Conservation (phyloP, 1,140 invertebrate genomes). For the Temnothorax curvispinosus region DNA sequence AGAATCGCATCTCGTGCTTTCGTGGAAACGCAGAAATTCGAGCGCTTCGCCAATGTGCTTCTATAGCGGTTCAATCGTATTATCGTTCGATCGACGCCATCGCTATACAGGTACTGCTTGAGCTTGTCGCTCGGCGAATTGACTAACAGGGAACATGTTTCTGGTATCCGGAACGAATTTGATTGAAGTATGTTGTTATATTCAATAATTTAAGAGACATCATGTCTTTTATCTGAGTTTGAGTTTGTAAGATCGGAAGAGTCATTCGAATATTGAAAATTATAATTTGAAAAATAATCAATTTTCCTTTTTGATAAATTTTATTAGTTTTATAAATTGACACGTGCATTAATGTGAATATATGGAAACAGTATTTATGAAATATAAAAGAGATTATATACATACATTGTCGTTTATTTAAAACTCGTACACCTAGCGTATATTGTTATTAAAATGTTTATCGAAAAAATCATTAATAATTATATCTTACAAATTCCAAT, state of each 20-base stretch:
- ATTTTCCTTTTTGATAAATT: not conserved
- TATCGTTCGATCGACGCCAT: constrained; percentile 52
- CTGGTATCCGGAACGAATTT: constrained; percentile 20
- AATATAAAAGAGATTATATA: no score
- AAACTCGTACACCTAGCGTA: no score
- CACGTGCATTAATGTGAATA: not conserved
- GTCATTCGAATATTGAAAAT: not conserved
- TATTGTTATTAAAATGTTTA: no score
- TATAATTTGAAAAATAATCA: not conserved
- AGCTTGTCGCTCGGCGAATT: constrained; percentile 26
- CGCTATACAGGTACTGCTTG: not conserved
- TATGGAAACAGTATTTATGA: no score
- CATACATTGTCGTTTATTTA: no score
- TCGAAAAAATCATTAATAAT: not conserved
- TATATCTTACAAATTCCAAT: not conserved
- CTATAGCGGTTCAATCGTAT: constrained; percentile 47
- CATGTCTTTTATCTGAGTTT: not conserved
- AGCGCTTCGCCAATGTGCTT: constrained; percentile 18
- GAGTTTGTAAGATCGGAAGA: not conserved
- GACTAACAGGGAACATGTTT: constrained; percentile 4
- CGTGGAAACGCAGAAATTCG: constrained; percentile 51
- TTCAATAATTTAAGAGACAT: constrained; percentile 7
- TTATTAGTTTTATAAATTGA: not conserved
- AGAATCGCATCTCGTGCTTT: constrained; percentile 43
- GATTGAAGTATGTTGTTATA: not conserved